These are phyloP conservation scores for Arrhopalites spinosus DNA, from an alignment of 2,888 invertebrate genomes.

Conservation along the genomic window DNA sequence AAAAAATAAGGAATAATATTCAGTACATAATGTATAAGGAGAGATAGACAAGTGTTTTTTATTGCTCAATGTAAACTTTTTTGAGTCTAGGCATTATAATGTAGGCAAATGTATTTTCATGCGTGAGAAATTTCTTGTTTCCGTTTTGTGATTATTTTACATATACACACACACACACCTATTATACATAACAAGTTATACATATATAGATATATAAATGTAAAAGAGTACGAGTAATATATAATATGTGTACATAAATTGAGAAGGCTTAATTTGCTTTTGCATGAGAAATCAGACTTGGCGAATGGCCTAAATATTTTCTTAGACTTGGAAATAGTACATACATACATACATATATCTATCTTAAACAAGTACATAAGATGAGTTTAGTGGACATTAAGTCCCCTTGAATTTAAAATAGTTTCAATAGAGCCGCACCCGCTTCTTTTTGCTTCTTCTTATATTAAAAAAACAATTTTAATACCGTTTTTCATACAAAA, in stretches of 20 bases:
- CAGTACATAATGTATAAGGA: no score
- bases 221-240: not conserved
- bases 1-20: no score
- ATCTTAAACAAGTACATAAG: no score
- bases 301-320: constrained; percentile 36
- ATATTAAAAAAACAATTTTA: not conserved
- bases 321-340: no score
- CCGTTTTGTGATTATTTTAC: constrained; percentile 37
- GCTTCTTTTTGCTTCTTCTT: constrained; percentile 1
- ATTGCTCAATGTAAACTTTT: no score
- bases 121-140: constrained; percentile 41
- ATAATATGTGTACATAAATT: not conserved
- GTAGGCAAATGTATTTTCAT: constrained; percentile 39
- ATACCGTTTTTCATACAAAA: no score
- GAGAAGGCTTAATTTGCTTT: constrained; percentile 31
- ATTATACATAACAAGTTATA: not conserved
- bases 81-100: constrained; percentile 9
- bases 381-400: constrained; percentile 22
- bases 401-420: constrained; percentile 37
- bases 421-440: constrained; percentile 27
- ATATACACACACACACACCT: not conserved
- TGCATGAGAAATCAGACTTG: constrained; percentile 36
- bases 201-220: not conserved
- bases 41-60: no score
- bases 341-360: no score